These are phyloP conservation scores for Dasysyrphus tricinctus DNA, from an alignment of 2,888 invertebrate species.

Conservation along the genomic window DNA sequence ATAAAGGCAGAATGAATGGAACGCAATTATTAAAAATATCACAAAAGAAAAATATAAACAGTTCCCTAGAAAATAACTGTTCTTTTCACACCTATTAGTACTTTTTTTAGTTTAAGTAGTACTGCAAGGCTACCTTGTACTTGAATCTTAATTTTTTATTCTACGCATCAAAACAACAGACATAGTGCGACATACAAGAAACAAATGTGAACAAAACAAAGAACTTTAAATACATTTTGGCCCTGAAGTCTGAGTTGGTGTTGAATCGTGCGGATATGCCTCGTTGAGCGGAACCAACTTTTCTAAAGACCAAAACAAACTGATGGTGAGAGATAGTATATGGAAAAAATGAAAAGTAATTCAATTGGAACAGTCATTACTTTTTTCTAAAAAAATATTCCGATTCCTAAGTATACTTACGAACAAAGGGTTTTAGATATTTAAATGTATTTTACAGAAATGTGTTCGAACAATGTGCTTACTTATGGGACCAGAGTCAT, in stretches of 20 bases:
- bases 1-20: no score
- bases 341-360: constrained; percentile 25
- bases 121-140: constrained; percentile 4
- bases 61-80: constrained; percentile 30
- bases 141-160: neutral
- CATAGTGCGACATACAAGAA: neutral
- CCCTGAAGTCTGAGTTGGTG: constrained; percentile 27
- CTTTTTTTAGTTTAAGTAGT: constrained; percentile 32
- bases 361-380: constrained; percentile 56
- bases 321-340: constrained; percentile 9
- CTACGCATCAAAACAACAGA: neutral
- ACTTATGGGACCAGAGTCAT: constrained; percentile 44
- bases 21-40: constrained; percentile 44
- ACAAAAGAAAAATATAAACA: constrained; percentile 29
- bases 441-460: constrained; percentile 10
- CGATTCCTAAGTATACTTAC: neutral
- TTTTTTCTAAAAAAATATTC: neutral
- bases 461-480: constrained; percentile 1
- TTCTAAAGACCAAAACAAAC: constrained; percentile 38
- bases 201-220: constrained; percentile 9
- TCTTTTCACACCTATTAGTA: constrained; percentile 21
- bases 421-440: constrained; percentile 4
- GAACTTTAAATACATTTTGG: constrained; percentile 27
- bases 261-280: constrained; percentile 56
- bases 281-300: constrained; percentile 62